Evolutionary conservation across 1,140 invertebrate species (phyloP), one percentile per base, ranked within the genome.

Genomic region (Diorhabda sublineata): DNA sequence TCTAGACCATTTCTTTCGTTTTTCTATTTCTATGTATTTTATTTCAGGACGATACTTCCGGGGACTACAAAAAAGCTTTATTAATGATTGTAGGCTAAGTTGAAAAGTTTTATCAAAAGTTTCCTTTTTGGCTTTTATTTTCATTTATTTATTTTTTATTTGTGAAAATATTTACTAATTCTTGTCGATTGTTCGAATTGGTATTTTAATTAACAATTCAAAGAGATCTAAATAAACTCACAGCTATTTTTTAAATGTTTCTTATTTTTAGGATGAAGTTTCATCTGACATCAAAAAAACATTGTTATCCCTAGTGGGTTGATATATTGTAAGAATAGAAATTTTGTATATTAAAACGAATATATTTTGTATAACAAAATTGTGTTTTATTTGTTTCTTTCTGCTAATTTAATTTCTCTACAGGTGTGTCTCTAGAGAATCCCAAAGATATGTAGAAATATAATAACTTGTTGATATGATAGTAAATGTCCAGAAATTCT

Each of bases 281-380:
- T 92, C 91, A 75, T 93, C 93, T 68, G 91, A 95, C 85, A 94
- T 94, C 85, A 93, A 90, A 83, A 90, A 89, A 81, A 86, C 91
- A 74, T 86, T 95, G 76, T 85, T 94, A 75, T 88, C 90, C 70
- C 82, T 95, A 75, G 86, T 93, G 59, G 43, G 65, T 26, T 26
- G 26, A 26, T 26, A 26, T 26, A 26, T 26, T 26, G 26, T 26
- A 26, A 26, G 26, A 26, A 26, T 26, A 0, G 26, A 26, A 26
- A 26, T 26, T 26, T 26, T 26, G 26, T 26, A 26, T 26, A 26
- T 26, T 26, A 26, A 26, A 26, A 26, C 26, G 26, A 26, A 26
- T 26, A 26, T 26, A 26, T 26, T 26, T 26, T 26, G 26, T 26
- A 26, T 26, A 26, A 1, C 1, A 26, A 26, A 26, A 26, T 26